Base-by-base conservation (phyloP, 2,888 invertebrate genomes). In the Embidobia sp. region DNA sequence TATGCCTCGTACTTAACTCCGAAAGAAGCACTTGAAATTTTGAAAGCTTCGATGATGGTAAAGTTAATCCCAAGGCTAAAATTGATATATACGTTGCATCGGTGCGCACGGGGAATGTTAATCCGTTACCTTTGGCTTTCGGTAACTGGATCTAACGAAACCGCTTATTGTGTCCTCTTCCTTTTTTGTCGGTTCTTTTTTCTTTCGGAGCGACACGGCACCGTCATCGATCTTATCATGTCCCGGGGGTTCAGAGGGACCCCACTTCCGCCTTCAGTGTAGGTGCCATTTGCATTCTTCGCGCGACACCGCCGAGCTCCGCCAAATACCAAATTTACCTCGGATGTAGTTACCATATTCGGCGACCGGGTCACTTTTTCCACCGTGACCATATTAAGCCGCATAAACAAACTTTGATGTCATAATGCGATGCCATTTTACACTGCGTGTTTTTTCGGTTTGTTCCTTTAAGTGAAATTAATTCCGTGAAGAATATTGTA, bases 71-170 rank as follows among this genome's bases (percentile, higher is more conserved):
- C 18, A 15, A 15, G 31, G 49, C 31, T 49, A 37, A 64, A 70
- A 76, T 70, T 64, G 53, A 76, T 64, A 64, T 70, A 61, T 74
- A n/a, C 67, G 64, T 64, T 70, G 76, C 76, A 76, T 69, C 61
- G 59, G 51, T 51, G 59, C 69, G 63, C 51, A 18, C 44, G 2
- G 63, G 26, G 75, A 76, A 76, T 76, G 48, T 69, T 76, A 69
- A 76, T 76, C 69, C 64, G 49, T 69, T 55, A 37, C 53, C 27
- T 69, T 26, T 64, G 69, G 37, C 69, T 63, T 69, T 75, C 55
- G 57, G 69, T 75, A 63, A 75, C 69, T 75, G 64, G 64, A 76
- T 76, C 64, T 76, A 70, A 64, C 70, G 64, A 77, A 53, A 77
- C 70, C 76, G 76, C 70, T 66, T 53, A 44, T 51, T 57, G 57